Evolutionary conservation across 2,113 vertebrate genomes (phyloP).

Genomic region (Tupaia chinensis): DNA sequence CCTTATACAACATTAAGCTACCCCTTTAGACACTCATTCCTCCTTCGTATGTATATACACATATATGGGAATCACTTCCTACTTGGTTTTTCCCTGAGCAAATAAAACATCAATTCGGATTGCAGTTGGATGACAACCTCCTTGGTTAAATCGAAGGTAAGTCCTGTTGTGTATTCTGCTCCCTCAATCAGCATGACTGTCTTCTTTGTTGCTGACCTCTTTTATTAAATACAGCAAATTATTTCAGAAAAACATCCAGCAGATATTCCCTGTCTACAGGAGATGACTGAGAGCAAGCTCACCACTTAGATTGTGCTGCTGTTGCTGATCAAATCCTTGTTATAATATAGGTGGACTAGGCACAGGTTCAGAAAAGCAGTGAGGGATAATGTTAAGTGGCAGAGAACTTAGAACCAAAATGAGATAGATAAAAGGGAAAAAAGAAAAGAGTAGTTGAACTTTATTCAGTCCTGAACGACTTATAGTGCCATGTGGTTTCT

Average conservation of each 20-base stretch:
- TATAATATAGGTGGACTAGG: not conserved
- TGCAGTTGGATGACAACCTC: not conserved
- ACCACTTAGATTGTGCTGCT: not conserved
- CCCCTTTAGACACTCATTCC: not conserved
- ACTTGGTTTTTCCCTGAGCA: not conserved
- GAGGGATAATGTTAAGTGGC: not conserved
- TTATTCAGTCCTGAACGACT: not conserved
- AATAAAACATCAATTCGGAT: slow-evolving; percentile 6
- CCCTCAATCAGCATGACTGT: not conserved
- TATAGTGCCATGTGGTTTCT: not conserved
- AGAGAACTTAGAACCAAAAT: not conserved
- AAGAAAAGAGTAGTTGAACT: not conserved
- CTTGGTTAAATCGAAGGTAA: not conserved
- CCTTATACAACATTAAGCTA: not conserved
- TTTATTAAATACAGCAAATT: not conserved
- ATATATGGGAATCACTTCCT: not conserved
- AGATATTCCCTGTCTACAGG: not conserved
- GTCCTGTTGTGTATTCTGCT: not conserved
- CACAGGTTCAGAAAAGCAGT: not conserved
- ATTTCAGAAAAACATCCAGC: not conserved
- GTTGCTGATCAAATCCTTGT: not conserved
- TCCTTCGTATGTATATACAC: not conserved
- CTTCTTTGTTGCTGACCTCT: not conserved
- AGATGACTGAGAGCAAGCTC: not conserved
- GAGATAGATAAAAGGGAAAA: not conserved